Conservation (phyloP, 2,888 invertebrate genomes). For the Euplagia quadripunctaria region DNA sequence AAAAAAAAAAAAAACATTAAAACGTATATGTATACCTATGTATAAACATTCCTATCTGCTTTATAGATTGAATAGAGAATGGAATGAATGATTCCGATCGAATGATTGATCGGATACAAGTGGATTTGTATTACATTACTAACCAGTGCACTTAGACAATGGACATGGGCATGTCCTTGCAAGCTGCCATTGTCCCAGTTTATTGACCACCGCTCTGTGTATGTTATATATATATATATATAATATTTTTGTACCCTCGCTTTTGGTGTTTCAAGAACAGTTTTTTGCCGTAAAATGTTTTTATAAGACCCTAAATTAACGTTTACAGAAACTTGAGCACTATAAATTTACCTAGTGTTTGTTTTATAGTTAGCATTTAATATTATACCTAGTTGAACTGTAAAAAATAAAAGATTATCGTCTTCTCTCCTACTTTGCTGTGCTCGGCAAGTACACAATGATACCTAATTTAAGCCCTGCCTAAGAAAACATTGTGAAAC, state of each 20-base stretch:
- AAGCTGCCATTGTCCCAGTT: constrained; percentile 49
- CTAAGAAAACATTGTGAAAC: no score
- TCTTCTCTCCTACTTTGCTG: no score
- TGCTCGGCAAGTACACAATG: no score
- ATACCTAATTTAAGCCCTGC: no score
- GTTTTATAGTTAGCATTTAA: no score
- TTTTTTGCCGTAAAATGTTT: neutral
- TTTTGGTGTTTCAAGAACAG: neutral
- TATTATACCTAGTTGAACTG: no score
- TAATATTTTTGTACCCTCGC: constrained; percentile 6
- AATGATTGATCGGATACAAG: constrained; percentile 38
- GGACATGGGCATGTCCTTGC: constrained; percentile 54
- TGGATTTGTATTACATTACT: constrained; percentile 33
- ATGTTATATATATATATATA: no score
- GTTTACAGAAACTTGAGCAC: no score
- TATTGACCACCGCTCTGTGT: constrained; percentile 47
- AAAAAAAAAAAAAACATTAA: no score
- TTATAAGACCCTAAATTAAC: no score
- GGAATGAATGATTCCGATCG: constrained; percentile 16
- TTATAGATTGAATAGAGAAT: constrained; percentile 8
- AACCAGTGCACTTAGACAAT: constrained; percentile 53
- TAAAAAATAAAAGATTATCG: no score
- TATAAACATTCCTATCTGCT: neutral
- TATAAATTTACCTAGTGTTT: no score
- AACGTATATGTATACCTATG: neutral